Conservation (phyloP, 1,140 invertebrate species). For the Spodoptera frugiperda region DNA sequence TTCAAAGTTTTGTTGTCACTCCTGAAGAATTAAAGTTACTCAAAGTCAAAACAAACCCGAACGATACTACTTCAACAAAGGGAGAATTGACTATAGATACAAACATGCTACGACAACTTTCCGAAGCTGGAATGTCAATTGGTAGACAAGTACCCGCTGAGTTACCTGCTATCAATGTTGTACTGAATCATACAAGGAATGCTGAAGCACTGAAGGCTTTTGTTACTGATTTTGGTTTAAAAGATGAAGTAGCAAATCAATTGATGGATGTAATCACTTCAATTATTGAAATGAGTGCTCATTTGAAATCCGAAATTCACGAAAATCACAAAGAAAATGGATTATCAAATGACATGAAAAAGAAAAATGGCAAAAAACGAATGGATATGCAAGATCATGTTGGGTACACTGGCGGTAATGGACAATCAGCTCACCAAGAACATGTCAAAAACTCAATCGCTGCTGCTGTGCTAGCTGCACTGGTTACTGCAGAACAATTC, state of each 20-base stretch:
- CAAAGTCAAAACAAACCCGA: conserved; percentile 87
- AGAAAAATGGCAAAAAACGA: conserved; percentile 68
- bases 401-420: conserved; percentile 56
- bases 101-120: conserved; percentile 89
- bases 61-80: conserved; percentile 85
- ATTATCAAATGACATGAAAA: conserved; percentile 62
- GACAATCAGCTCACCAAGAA: conserved; percentile 74
- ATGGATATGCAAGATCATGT: conserved; percentile 59
- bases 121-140: conserved; percentile 90
- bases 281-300: conserved; percentile 85
- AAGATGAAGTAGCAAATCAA: conserved; percentile 85
- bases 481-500: conserved; percentile 85
- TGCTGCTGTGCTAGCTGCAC: conserved; percentile 86
- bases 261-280: conserved; percentile 84
- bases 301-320: conserved; percentile 78
- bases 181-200: conserved; percentile 87
- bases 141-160: conserved; percentile 88
- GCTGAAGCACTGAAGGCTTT: conserved; percentile 83
- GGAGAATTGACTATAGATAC: conserved; percentile 89
- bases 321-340: conserved; percentile 63
- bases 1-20: conserved; percentile 91
- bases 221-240: conserved; percentile 83
- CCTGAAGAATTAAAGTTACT: conserved; percentile 89
- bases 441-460: conserved; percentile 86
- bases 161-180: conserved; percentile 88